A percentile compares a stretch with the other conserved stretches of the same genome.
Conservation (phyloP, 2,888 invertebrate species). For the Rhagonycha lutea region DNA sequence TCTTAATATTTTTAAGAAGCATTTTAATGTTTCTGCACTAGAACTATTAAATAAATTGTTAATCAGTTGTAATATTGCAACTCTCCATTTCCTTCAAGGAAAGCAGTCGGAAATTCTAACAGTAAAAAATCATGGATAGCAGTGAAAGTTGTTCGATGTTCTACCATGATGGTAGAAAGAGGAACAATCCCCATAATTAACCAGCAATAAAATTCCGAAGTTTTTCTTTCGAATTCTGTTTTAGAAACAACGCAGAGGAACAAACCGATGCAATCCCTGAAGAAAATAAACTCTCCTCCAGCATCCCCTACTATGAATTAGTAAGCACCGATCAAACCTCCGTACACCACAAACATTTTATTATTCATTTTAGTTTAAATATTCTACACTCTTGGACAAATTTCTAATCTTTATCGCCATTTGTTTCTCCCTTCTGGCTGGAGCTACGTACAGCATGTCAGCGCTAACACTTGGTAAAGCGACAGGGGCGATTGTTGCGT, state of each 20-base stretch:
- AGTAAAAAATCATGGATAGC: too few species aligned
- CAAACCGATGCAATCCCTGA: background rate
- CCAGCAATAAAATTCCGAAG: too few species aligned
- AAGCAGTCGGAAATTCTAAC: too few species aligned
- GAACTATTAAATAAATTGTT: too few species aligned
- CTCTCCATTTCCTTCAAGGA: too few species aligned
- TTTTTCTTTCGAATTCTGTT: background rate
- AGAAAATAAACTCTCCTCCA: background rate
- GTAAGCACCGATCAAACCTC: background rate
- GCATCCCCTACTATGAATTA: background rate
- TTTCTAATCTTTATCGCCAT: slow-evolving; percentile 62
- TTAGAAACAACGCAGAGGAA: background rate
- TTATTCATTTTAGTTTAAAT: slow-evolving; percentile 63
- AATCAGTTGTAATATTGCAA: too few species aligned
- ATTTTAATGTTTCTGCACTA: too few species aligned
- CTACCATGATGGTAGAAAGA: too few species aligned
- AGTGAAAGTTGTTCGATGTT: too few species aligned
- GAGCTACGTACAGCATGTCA: slow-evolving; percentile 68
- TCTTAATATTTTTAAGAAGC: too few species aligned
- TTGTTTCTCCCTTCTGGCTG: slow-evolving; percentile 62
- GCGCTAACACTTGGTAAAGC: slow-evolving; percentile 69
- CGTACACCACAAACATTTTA: too few species aligned
- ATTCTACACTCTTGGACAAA: slow-evolving; percentile 63
- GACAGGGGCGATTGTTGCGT: slow-evolving; percentile 60
- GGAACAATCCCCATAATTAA: too few species aligned